Evolutionary conservation across 2,113 vertebrate species (phyloP).

Genomic region (Scalopus aquaticus): DNA sequence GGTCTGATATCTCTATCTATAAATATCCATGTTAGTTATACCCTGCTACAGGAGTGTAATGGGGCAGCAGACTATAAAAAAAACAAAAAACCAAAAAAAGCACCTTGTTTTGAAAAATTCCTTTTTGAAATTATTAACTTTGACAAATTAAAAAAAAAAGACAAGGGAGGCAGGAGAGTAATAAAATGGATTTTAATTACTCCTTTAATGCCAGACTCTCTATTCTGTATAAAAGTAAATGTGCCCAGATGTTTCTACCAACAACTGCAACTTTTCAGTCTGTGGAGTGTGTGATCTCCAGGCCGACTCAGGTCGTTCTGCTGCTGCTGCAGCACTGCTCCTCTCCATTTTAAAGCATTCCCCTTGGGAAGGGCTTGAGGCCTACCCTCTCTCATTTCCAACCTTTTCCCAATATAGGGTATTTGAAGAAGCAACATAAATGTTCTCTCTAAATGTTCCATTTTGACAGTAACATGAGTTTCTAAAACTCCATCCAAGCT

Average conservation of each 20-base stretch:
- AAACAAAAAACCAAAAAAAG: neutral
- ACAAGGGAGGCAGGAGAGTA: neutral
- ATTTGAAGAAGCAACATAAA: neutral
- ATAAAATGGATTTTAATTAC: conserved; percentile 25
- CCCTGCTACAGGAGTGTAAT: neutral
- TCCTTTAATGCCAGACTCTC: neutral
- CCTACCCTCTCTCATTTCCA: neutral
- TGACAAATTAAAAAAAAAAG: neutral
- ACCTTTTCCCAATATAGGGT: neutral
- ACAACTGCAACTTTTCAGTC: neutral
- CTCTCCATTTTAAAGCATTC: neutral
- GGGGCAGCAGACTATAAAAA: neutral
- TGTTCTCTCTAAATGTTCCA: neutral
- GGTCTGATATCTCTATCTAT: neutral
- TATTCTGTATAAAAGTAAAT: neutral
- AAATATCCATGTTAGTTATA: conserved; percentile 43
- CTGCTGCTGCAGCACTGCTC: neutral
- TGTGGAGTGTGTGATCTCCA: neutral
- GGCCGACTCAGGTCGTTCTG: neutral
- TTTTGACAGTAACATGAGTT: neutral
- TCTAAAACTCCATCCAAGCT: neutral
- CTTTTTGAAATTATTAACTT: conserved; percentile 13
- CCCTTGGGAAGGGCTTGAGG: neutral
- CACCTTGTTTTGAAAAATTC: conserved; percentile 36
- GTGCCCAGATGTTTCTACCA: neutral